A percentile compares a stretch with the other conserved stretches of the same genome.
Evolutionary conservation across 2,888 invertebrate species (phyloP).

Genomic region (Agriopis marginaria): DNA sequence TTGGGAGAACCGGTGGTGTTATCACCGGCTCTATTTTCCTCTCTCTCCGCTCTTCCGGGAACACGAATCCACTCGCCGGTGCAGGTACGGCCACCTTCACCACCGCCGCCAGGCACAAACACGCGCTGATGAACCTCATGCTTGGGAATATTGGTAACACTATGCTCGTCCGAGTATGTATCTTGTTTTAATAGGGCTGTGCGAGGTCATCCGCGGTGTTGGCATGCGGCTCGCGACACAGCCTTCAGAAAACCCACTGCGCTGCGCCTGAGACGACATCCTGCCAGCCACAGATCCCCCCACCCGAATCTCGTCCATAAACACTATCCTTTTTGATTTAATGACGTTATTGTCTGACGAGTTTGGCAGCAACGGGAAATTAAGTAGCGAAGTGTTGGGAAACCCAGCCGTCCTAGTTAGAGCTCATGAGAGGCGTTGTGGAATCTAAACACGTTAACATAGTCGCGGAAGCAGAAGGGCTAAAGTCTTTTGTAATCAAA

Average conservation of each 20-base stretch:
- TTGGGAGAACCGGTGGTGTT: slow-evolving; percentile 81
- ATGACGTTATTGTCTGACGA: slow-evolving; percentile 71
- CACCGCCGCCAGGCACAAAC: slow-evolving; percentile 61
- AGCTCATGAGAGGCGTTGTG: slow-evolving; percentile 41
- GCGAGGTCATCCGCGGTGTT: slow-evolving; percentile 78
- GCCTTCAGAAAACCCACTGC: slow-evolving; percentile 86
- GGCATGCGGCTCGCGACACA: slow-evolving; percentile 85
- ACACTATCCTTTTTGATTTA: slow-evolving; percentile 68
- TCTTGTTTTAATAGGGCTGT: slow-evolving; percentile 84
- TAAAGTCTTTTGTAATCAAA: slow-evolving; percentile 28
- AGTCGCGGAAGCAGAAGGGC: slow-evolving; percentile 50
- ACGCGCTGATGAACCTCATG: slow-evolving; percentile 76
- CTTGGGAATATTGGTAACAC: slow-evolving; percentile 69
- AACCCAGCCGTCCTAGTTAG: slow-evolving; percentile 66
- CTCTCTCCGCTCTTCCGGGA: slow-evolving; percentile 73
- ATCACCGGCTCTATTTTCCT: slow-evolving; percentile 77
- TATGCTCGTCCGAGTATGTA: slow-evolving; percentile 70
- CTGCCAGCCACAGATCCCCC: slow-evolving; percentile 73
- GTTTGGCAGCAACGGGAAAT: slow-evolving; percentile 59
- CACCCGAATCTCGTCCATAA: slow-evolving; percentile 56
- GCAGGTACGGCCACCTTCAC: slow-evolving; percentile 59
- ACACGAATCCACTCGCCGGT: slow-evolving; percentile 73
- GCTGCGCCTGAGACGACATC: slow-evolving; percentile 71
- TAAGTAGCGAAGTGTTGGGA: slow-evolving; percentile 67
- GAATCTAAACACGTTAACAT: slow-evolving; percentile 51